Conservation (phyloP, 2,888 invertebrate species). For the Trichacis sp. region DNA sequence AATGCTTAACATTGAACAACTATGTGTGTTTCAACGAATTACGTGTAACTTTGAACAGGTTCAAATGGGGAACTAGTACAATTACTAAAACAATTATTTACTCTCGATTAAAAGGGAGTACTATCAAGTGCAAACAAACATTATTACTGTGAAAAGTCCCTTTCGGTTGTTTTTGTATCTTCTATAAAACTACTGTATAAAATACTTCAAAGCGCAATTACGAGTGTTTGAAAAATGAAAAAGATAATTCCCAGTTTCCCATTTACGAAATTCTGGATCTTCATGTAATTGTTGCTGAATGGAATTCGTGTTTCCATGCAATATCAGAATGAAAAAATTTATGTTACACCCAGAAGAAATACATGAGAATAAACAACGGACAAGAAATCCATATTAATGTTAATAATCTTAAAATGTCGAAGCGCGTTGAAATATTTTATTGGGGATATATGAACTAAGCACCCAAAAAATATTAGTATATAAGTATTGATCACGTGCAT, state of each 20-base stretch:
- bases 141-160: slow-evolving; percentile 44
- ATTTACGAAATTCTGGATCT: slow-evolving; percentile 20
- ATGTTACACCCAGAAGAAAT: slow-evolving; percentile 26
- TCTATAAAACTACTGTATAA: slow-evolving; percentile 29
- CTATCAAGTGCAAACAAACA: slow-evolving; percentile 44
- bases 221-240: no score
- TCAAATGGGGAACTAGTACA: slow-evolving; percentile 43
- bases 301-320: not conserved
- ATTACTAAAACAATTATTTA: slow-evolving; percentile 11
- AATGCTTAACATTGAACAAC: slow-evolving; percentile 32
- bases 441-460: slow-evolving; percentile 32
- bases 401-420: slow-evolving; percentile 40
- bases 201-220: slow-evolving; percentile 43
- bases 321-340: not conserved
- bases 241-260: slow-evolving; percentile 32
- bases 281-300: slow-evolving; percentile 13
- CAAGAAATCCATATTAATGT: slow-evolving; percentile 31
- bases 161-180: slow-evolving; percentile 18
- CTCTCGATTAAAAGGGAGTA: slow-evolving; percentile 14
- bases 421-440: slow-evolving; percentile 48
- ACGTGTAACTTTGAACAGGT: slow-evolving; percentile 31
- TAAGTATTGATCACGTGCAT: slow-evolving; percentile 37
- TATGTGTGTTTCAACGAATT: slow-evolving; percentile 27
- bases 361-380: slow-evolving; percentile 28
- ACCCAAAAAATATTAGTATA: slow-evolving; percentile 39